Base-by-base conservation (phyloP, 2,888 invertebrate genomes). In the Oxytorus armatus region DNA sequence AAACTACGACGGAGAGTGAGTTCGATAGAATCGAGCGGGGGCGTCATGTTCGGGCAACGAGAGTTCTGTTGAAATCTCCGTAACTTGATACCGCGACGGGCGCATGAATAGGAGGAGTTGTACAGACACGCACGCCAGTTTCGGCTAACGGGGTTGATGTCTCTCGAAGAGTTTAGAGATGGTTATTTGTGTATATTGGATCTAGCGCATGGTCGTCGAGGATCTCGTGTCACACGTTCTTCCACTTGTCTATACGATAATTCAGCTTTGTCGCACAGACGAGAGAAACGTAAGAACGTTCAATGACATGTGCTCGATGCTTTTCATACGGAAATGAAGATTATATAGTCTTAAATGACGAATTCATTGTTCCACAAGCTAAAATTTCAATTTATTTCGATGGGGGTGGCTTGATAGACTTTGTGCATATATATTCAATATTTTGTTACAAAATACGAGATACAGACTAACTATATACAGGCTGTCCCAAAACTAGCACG, bases 51-150 rank as follows among this genome's bases (percentile, higher is more conserved):
- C 85, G 82, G 83, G 83, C 83, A 72, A 65, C 79, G 66, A 75
- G 74, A 70, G 66, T 79, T 87, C 90, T 90, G 90, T 91, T 91
- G 91, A 91, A 91, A 89, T 91, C 91, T 91, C 91, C 90, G 90
- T 91, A 91, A 91, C 89, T 77, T 83, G 89, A 90, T 86, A 89
- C 90, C 87, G n/a, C n/a, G 65, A 57, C 79, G 82, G 70, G 77
- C 70, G 65, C 57, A 72, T 53, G 61, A 47, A 66, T 63, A 51
- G 33, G 44, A 59, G 42, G 33, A 53, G 42, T 42, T 42, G 21
- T 53, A 44, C 25, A 29, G 53, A 59, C n/a, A n/a, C 49, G 47
- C 75, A 79, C 84, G 79, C 77, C 84, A 88, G 86, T 86, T 86
- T 86, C 83, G 83, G 83, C 82, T 83, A 85, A 85, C 86, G 86